Conservation (phyloP, 1,140 invertebrate species). For the Hestina assimilis region DNA sequence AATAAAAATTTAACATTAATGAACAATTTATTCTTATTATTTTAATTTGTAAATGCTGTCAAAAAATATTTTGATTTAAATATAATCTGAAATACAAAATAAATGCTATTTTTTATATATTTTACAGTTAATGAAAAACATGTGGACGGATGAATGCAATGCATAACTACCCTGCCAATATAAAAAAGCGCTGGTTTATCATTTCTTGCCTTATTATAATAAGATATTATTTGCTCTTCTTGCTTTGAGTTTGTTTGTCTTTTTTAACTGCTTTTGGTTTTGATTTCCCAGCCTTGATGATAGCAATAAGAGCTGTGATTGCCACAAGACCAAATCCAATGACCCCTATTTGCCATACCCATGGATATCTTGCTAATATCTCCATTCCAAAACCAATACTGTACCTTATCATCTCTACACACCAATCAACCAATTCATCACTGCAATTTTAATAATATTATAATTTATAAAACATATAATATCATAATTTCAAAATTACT, state of each 20-base stretch:
- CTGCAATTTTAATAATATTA: constrained; percentile 79
- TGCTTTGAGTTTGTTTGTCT: constrained; percentile 47
- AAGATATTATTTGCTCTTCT: constrained; percentile 73
- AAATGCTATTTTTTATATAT: too few species aligned
- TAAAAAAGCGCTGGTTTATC: constrained; percentile 1
- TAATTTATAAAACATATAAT: neutral
- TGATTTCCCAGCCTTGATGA: constrained; percentile 74
- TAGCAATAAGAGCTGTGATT: constrained; percentile 77
- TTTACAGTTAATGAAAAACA: neutral
- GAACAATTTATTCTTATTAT: too few species aligned
- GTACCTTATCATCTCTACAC: constrained; percentile 64
- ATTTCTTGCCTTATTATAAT: too few species aligned
- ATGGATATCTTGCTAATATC: constrained; percentile 82
- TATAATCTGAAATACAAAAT: too few species aligned
- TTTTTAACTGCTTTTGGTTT: constrained; percentile 77
- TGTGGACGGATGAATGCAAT: constrained; percentile 15
- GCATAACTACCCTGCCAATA: constrained; percentile 11
- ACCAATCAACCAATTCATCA: constrained; percentile 83
- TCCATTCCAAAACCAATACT: constrained; percentile 78
- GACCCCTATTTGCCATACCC: constrained; percentile 83
- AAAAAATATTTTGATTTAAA: too few species aligned
- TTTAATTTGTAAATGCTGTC: too few species aligned
- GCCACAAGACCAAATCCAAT: constrained; percentile 80
- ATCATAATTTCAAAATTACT: neutral
- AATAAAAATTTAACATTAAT: neutral